Base-by-base conservation (phyloP, 2,797 vertebrate species). In the Strix occidentalis region DNA sequence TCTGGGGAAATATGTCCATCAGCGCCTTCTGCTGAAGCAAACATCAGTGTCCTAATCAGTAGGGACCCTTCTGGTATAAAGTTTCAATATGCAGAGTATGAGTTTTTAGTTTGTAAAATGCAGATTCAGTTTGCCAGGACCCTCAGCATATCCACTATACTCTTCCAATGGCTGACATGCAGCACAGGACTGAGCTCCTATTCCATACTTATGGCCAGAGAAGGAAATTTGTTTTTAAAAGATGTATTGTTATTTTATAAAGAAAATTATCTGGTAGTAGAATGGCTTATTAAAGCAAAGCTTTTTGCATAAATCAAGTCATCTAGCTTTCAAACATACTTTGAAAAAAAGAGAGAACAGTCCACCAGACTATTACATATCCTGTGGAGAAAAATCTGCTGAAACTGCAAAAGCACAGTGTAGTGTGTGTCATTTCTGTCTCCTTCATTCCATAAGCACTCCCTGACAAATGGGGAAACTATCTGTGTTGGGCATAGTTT, bases 391-490 rank as follows among this genome's bases (percentile, higher is more conserved):
- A 95, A 95, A 93, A 51, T 69, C 46, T 87, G 56, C 68, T 74
- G 33, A 35, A 74, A 31, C 13, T n/a, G 45, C 69, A 43, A 56
- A 90, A 88, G 5, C 5, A 7, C 77, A 68, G 56, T 70, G 80
- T 69, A 57, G 37, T 5, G 7, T 82, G 80, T 87, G 71, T 97
- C 80, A 48, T 89, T 95, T 48, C 63, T 92, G 20, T 83, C 78
- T 83, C 75, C 41, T 53, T 84, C 31, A 1, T 93, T 92, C 91
- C 46, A 2, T 92, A 90, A 89, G 63, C 69, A 35, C 85, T 97
- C 95, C 65, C 89, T 92, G 95, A 84, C 71, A 94, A 96, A 70
- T 64, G 48, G 66, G 92, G 88, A 95, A 97, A 74, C 63, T 45
- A 39, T 94, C 88, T 13, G 8, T 35, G 66, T 51, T 89, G 90